Percentiles rank a stretch among this genome's conserved stretches.
phyloP scores from a whole-genome alignment of 2,113 vertebrate species.

The Grus americana region DNA sequence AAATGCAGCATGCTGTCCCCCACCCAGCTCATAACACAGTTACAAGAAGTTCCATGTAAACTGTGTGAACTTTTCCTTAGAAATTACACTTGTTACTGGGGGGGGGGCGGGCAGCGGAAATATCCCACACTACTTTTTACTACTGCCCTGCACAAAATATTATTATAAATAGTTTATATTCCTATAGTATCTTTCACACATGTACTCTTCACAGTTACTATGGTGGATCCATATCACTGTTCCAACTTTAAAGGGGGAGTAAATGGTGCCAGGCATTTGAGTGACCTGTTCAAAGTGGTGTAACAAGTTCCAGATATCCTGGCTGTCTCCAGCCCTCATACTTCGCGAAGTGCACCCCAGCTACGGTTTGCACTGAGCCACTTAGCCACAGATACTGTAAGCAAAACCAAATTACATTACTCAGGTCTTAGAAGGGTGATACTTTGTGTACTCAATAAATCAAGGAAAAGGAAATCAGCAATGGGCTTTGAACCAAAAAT shows the following conservation, averaged over 20 bases:
- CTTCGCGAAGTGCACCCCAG: background rate
- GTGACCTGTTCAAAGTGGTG: background rate
- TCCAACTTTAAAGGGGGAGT: background rate
- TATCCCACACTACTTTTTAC: background rate
- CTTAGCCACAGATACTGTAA: conserved; percentile 7
- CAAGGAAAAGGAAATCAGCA: conserved; percentile 24
- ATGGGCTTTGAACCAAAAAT: conserved; percentile 34
- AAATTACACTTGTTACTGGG: background rate
- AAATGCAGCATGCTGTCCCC: background rate
- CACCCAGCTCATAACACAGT: background rate
- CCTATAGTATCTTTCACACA: background rate
- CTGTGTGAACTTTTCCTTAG: background rate
- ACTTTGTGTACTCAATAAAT: background rate
- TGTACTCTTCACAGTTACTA: background rate
- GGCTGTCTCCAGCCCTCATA: background rate
- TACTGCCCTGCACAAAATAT: background rate
- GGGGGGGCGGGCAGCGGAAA: too few relatives aligned
- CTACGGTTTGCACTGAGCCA: background rate
- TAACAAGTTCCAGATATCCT: background rate
- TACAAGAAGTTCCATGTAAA: background rate
- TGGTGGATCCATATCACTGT: background rate
- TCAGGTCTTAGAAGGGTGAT: background rate
- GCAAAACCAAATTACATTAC: conserved; percentile 21
- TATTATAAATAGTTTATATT: background rate
- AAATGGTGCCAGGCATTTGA: background rate